Percentiles rank a stretch among this genome's conserved stretches.
These are phyloP conservation scores for Andrena bicolor DNA, from an alignment of 2,888 invertebrate genomes.

Conservation along the genomic window DNA sequence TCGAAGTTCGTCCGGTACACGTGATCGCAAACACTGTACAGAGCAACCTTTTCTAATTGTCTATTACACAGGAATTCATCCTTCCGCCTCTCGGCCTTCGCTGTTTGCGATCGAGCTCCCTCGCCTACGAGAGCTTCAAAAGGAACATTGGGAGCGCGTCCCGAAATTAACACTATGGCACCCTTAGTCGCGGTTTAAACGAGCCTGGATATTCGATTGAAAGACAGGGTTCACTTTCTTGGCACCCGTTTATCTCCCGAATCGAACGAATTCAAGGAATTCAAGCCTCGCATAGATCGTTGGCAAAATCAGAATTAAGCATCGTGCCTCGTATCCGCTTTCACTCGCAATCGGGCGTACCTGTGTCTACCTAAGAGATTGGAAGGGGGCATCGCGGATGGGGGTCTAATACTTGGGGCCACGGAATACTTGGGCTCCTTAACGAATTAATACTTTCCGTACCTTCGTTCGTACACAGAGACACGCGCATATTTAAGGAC, in stretches of 20 bases:
- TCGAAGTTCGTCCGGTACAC: constrained; percentile 5
- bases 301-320: constrained; percentile 4
- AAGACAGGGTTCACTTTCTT: constrained; percentile 16
- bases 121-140: constrained; percentile 9
- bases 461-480: constrained; percentile 67
- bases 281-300: not conserved
- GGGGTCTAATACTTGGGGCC: constrained; percentile 11
- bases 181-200: not conserved
- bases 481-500: constrained; percentile 73
- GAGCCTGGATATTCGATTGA: constrained; percentile 1
- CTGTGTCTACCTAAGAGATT: constrained; percentile 19
- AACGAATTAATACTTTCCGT: constrained; percentile 81
- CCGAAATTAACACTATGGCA: not conserved
- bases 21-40: constrained; percentile 15
- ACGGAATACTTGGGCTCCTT: constrained; percentile 61
- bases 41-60: not conserved
- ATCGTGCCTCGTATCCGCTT: constrained; percentile 38
- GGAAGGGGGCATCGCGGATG: constrained; percentile 13
- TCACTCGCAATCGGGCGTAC: not conserved
- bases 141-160: constrained; percentile 17
- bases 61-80: no score
- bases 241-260: constrained; percentile 30
- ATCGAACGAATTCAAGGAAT: not conserved
- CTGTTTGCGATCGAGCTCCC: constrained; percentile 4
- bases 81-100: no score